phyloP scores from a whole-genome alignment of 1,140 invertebrate genomes.

The Heliothis virescens region DNA sequence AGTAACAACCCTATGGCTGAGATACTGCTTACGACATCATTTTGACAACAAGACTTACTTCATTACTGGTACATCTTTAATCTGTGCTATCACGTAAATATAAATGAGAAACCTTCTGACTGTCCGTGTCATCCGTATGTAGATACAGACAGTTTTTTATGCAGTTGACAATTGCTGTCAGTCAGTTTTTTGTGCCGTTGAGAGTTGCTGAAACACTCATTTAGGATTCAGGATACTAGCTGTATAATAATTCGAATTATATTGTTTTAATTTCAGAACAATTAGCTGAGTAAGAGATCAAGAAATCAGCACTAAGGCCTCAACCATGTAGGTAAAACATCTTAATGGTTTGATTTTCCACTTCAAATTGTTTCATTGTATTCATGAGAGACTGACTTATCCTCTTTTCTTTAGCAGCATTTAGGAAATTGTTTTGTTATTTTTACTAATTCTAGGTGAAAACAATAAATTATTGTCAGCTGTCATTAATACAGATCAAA shows the following conservation, averaged over 20 bases:
- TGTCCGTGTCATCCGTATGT: too few relatives aligned
- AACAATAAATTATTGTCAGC: conserved; percentile 60
- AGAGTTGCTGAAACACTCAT: too few relatives aligned
- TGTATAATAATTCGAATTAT: background rate
- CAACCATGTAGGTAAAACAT: conserved; percentile 72
- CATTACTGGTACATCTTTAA: too few relatives aligned
- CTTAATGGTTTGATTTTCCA: conserved; percentile 74
- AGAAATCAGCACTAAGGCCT: conserved; percentile 59
- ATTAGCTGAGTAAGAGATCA: conserved; percentile 66
- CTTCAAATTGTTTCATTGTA: conserved; percentile 77
- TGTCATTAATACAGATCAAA: conserved; percentile 52
- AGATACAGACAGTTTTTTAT: too few relatives aligned
- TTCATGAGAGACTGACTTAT: conserved; percentile 83
- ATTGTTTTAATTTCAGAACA: conserved; percentile 67
- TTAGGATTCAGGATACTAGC: too few relatives aligned
- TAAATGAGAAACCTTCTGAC: too few relatives aligned
- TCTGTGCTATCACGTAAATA: too few relatives aligned
- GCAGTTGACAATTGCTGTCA: too few relatives aligned
- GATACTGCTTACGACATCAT: too few relatives aligned
- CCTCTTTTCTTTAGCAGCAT: conserved; percentile 82
- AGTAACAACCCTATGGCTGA: too few relatives aligned
- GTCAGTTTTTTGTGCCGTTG: too few relatives aligned
- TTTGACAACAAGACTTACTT: too few relatives aligned
- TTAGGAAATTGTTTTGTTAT: conserved; percentile 82
- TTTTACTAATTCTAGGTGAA: conserved; percentile 69